Base-by-base conservation (phyloP, 2,888 invertebrate species). In the Seira sanloemensis region DNA sequence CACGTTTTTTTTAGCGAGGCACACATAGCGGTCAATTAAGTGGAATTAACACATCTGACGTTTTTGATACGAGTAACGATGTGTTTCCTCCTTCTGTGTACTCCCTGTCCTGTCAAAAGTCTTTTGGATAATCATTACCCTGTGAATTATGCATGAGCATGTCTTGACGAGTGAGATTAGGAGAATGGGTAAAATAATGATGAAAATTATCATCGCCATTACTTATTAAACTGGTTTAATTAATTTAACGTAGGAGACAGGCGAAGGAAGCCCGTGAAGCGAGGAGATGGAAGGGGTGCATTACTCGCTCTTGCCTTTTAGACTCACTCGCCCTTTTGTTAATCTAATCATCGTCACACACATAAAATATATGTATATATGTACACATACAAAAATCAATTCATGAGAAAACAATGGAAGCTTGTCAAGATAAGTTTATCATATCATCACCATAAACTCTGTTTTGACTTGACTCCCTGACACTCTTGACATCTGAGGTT, bases 171-270 rank as follows among this genome's bases (percentile, higher is more conserved):
- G 19, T 68, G 66, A 66, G 18, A 76, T 76, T n/a, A 67, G 18
- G 1, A 74, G 62, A 23, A 65, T 72, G 5, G 21, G n/a, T 58
- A 24, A 21, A 23, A 72, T 21, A n/a, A 72, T 23, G n/a, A 58
- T 58, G 58, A 58, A 18, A 4, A 72, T 68, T 25, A n/a, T 68
- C n/a, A n/a, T n/a, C 62, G 7, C 18, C 18, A 69, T 69, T 71
- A 77, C 9, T 72, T 77, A 82, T 82, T 76, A 77, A 82, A 72
- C 77, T 73, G 76, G 27, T 72, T 76, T 82, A 77, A 82, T 82
- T 82, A 82, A 77, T 82, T 77, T 68, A 58, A 4, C 66, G n/a
- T 62, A 73, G 19, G 19, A 76, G n/a, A n/a, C n/a, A n/a, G 82
- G 54, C 80, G 69, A 50, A 9, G 73, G n/a, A n/a, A n/a, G n/a